phyloP scores from a whole-genome alignment of 2,888 invertebrate species.

The Euzophera pinguis region DNA sequence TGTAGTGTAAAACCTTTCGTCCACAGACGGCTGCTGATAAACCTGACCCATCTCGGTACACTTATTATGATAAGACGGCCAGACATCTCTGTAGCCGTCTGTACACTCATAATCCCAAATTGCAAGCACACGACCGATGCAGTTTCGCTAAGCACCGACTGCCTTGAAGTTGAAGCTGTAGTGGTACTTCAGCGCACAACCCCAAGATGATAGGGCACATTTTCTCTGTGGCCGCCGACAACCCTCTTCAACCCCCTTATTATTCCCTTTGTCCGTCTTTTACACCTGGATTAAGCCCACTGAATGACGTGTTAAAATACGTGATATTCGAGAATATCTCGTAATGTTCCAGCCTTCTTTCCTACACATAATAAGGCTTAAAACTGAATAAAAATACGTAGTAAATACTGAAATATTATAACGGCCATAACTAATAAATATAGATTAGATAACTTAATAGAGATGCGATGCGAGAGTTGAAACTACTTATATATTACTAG shows the following conservation, averaged over 20 bases:
- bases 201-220: slow-evolving; percentile 56
- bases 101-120: slow-evolving; percentile 14
- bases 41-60: no score
- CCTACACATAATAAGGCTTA: slow-evolving; percentile 10
- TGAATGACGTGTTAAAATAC: slow-evolving; percentile 25
- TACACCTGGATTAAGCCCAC: slow-evolving; percentile 45
- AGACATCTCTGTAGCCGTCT: not conserved
- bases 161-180: slow-evolving; percentile 20
- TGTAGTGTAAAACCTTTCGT: no score
- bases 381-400: not conserved
- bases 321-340: not conserved
- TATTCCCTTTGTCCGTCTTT: slow-evolving; percentile 57
- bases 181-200: slow-evolving; percentile 35
- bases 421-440: not conserved
- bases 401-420: not conserved
- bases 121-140: slow-evolving; percentile 9
- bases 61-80: no score
- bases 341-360: slow-evolving; percentile 2
- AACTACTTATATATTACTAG: no score
- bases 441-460: not conserved
- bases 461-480: no score
- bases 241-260: slow-evolving; percentile 46
- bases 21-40: no score
- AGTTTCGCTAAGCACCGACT: slow-evolving; percentile 18
- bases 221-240: slow-evolving; percentile 44